These are phyloP conservation scores for Anguilla rostrata DNA, from an alignment of 2,113 vertebrate species.

Conservation along the genomic window DNA sequence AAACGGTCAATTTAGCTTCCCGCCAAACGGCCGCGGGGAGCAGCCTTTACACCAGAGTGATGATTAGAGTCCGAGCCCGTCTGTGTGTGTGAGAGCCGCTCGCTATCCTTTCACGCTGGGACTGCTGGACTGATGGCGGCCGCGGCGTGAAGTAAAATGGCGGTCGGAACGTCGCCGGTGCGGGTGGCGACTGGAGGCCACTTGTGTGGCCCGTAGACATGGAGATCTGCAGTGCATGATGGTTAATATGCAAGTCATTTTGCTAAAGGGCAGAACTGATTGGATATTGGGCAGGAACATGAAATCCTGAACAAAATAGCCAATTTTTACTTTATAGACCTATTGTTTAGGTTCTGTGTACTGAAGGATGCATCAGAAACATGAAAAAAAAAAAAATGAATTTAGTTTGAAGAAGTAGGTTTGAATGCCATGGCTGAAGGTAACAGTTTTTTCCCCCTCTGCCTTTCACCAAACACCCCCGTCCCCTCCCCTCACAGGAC, in stretches of 20 bases:
- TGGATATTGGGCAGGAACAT: no score
- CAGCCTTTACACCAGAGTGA: neutral
- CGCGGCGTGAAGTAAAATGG: neutral
- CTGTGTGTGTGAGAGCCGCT: neutral
- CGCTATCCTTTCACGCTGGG: neutral
- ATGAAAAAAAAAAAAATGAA: no score
- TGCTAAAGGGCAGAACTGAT: neutral
- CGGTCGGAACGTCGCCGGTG: neutral
- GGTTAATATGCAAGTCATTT: neutral
- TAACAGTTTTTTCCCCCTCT: no score
- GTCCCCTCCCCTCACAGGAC: slow-evolving; percentile 70
- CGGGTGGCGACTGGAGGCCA: neutral
- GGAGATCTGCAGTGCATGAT: neutral
- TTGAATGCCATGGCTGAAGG: no score
- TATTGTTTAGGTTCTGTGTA: no score
- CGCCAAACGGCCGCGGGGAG: neutral
- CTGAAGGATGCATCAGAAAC: no score
- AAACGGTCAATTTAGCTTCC: slow-evolving; percentile 11
- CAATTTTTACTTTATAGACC: no score
- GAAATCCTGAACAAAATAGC: no score
- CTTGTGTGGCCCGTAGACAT: neutral
- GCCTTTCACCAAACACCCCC: neutral
- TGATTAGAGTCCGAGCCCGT: slow-evolving; percentile 22
- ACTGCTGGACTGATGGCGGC: neutral
- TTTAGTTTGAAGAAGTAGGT: no score